phyloP scores from a whole-genome alignment of 1,140 invertebrate genomes.

The Melitaea cinxia region DNA sequence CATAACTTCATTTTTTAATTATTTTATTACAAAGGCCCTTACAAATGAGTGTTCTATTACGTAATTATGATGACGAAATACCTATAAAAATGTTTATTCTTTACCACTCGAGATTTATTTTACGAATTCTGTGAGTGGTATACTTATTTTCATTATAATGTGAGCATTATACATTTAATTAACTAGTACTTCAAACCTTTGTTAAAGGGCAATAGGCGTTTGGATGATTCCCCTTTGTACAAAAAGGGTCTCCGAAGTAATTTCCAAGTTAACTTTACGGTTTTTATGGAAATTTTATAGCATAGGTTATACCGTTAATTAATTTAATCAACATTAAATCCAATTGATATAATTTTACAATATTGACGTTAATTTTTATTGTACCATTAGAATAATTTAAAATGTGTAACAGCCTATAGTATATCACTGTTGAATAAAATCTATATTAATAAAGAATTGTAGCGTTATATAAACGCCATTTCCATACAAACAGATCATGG shows the following conservation, averaged over 20 bases:
- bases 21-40: too few relatives aligned
- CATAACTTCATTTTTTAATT: too few relatives aligned
- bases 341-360: slow-evolving; percentile 7
- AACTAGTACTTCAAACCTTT: slow-evolving; percentile 20
- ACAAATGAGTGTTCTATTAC: too few relatives aligned
- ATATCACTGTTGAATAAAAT: too few relatives aligned
- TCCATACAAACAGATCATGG: too few relatives aligned
- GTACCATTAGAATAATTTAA: too few relatives aligned
- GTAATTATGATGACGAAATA: too few relatives aligned
- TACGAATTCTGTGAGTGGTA: background rate
- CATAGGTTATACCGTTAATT: slow-evolving; percentile 16
- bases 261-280: slow-evolving; percentile 25
- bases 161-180: slow-evolving; percentile 32
- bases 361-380: background rate
- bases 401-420: too few relatives aligned
- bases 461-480: too few relatives aligned
- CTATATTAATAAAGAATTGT: too few relatives aligned
- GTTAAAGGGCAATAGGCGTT: slow-evolving; percentile 25
- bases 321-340: background rate
- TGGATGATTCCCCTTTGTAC: slow-evolving; percentile 21
- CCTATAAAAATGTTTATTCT: too few relatives aligned
- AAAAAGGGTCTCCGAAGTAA: slow-evolving; percentile 24
- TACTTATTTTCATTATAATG: slow-evolving; percentile 13
- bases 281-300: slow-evolving; percentile 24
- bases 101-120: background rate